phyloP scores from a whole-genome alignment of 2,888 invertebrate species.

The Thereva nobilitata region DNA sequence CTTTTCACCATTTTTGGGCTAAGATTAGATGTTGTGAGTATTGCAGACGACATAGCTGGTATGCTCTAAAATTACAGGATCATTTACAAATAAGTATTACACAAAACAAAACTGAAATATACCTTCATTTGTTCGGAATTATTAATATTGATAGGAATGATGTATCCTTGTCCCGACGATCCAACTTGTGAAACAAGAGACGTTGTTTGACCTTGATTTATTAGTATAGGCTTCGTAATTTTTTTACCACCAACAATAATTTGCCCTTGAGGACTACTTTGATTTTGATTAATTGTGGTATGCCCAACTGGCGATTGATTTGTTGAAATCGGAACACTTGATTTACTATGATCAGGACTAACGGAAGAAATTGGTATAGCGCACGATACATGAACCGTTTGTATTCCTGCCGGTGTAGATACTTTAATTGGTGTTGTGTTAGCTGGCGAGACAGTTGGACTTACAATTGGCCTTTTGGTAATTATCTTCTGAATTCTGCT shows the following conservation, averaged over 20 bases:
- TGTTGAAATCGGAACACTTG: not conserved
- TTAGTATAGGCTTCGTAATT: conserved; percentile 41
- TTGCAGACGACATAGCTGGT: conserved; percentile 29
- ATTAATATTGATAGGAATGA: conserved; percentile 48
- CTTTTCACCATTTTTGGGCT: conserved; percentile 39
- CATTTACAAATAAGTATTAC: not conserved
- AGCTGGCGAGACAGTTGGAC: conserved; percentile 16
- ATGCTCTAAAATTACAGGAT: conserved; percentile 18
- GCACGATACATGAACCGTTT: conserved; percentile 55
- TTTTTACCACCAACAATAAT: conserved; percentile 39
- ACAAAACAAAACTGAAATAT: not conserved
- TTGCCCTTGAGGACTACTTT: conserved; percentile 36
- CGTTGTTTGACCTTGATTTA: conserved; percentile 40
- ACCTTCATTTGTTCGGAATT: conserved; percentile 44
- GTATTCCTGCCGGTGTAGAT: conserved; percentile 54
- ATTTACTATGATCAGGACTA: conserved; percentile 15
- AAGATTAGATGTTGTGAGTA: conserved; percentile 27
- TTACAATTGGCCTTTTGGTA: conserved; percentile 28
- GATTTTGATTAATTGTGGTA: conserved; percentile 32
- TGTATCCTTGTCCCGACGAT: conserved; percentile 47
- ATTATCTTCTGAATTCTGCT: conserved; percentile 36
- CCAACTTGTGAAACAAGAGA: conserved; percentile 38
- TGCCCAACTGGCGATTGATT: too few species aligned
- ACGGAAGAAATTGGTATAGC: conserved; percentile 44
- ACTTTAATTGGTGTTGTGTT: conserved; percentile 45